Evolutionary conservation across 2,797 vertebrate species (phyloP).

Genomic region (Aeoliscus strigatus): DNA sequence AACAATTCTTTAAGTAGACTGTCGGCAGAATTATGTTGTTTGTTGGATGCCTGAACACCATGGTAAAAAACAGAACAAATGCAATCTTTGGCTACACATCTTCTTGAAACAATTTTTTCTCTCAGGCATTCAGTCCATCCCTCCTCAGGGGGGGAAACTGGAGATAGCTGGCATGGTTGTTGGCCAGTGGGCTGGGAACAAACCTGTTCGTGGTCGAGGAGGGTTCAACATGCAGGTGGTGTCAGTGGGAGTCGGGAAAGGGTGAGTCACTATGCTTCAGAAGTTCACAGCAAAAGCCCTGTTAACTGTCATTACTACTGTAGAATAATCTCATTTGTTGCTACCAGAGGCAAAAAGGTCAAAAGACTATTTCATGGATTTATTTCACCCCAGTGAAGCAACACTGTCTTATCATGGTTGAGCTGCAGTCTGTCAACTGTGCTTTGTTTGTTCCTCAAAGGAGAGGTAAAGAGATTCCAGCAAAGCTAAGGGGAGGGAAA

Average conservation of each 20-base stretch:
- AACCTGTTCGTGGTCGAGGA: conserved; percentile 82
- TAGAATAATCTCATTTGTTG: too few relatives aligned
- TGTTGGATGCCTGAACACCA: too few relatives aligned
- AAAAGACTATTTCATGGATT: neutral
- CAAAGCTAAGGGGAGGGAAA: conserved; percentile 71
- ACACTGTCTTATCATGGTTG: neutral
- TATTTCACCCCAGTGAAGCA: neutral
- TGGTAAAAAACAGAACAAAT: too few relatives aligned
- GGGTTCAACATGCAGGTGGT: conserved; percentile 91
- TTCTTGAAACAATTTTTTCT: neutral
- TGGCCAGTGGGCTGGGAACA: conserved; percentile 91
- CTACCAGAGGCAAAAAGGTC: neutral
- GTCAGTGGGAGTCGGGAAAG: conserved; percentile 86
- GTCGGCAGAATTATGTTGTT: too few relatives aligned
- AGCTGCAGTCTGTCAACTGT: neutral
- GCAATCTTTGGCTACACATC: too few relatives aligned
- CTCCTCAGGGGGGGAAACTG: conserved; percentile 89
- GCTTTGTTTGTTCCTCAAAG: conserved; percentile 40
- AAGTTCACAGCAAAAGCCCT: too few relatives aligned
- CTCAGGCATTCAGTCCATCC: conserved; percentile 87
- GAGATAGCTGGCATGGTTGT: conserved; percentile 94
- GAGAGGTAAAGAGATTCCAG: conserved; percentile 75
- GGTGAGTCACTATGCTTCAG: too few relatives aligned
- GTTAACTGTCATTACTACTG: too few relatives aligned
- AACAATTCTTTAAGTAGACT: too few relatives aligned